phyloP scores from a whole-genome alignment of 2,888 invertebrate genomes.

The Netelia melanura region DNA sequence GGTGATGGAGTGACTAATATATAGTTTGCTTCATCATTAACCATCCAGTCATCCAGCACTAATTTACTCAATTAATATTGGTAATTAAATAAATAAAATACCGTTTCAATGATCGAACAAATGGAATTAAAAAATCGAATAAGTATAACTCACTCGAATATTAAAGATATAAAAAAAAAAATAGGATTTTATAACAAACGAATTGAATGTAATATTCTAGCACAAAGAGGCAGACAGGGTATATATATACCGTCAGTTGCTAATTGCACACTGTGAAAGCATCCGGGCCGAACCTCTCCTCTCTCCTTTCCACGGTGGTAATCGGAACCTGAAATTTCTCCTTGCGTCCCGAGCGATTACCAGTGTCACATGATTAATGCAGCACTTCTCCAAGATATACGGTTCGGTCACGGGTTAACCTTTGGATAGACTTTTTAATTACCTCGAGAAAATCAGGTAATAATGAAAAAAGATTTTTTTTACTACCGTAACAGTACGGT shows the following conservation, averaged over 20 bases:
- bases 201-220: background rate
- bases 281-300: conserved; percentile 22
- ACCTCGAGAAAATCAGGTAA: conserved; percentile 10
- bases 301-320: conserved; percentile 31
- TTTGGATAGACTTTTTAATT: conserved; percentile 35
- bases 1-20: background rate
- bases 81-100: too few species aligned
- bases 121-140: too few species aligned
- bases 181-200: too few species aligned
- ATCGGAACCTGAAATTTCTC: conserved; percentile 57
- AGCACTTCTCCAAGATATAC: conserved; percentile 33
- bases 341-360: conserved; percentile 34
- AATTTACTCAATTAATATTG: too few species aligned
- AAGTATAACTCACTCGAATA: too few species aligned
- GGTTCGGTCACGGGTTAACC: conserved; percentile 27
- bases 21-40: background rate
- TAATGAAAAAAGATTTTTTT: background rate
- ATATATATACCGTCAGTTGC: conserved; percentile 25
- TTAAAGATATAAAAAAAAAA: too few species aligned
- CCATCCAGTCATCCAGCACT: background rate
- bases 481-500: too few species aligned
- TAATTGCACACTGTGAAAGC: conserved; percentile 56
- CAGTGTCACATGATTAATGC: conserved; percentile 55
- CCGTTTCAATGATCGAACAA: too few species aligned
- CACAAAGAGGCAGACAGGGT: conserved; percentile 3